Conservation (phyloP, 2,797 vertebrate genomes). For the Todus mexicanus region DNA sequence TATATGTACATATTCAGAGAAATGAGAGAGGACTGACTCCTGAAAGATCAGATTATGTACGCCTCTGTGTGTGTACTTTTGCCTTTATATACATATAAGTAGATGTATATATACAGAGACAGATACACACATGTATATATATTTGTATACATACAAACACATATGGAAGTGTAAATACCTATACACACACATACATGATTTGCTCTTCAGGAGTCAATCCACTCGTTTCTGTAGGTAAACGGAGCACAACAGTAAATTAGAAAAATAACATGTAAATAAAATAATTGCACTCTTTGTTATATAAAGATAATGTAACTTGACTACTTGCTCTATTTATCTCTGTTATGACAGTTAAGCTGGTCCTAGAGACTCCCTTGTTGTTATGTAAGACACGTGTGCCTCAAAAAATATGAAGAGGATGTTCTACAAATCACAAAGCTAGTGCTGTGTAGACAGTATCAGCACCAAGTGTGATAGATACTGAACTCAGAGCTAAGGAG, state of each 20-base stretch:
- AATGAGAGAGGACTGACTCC: neutral
- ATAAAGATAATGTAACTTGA: neutral
- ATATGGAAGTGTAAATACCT: neutral
- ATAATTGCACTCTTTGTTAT: neutral
- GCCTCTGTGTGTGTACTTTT: neutral
- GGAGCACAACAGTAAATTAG: neutral
- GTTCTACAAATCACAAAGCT: conserved; percentile 32
- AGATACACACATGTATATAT: neutral
- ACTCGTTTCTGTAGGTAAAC: neutral
- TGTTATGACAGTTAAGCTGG: neutral
- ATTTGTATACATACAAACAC: neutral
- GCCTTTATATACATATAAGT: neutral
- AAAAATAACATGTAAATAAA: neutral
- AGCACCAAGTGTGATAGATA: conserved; percentile 26
- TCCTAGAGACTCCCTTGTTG: neutral
- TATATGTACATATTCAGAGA: neutral
- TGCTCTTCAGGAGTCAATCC: neutral
- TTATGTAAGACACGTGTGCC: neutral
- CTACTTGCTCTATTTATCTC: neutral
- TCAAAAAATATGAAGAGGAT: neutral
- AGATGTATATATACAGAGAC: neutral
- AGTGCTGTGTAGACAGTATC: neutral
- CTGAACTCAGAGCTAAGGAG: conserved; percentile 45
- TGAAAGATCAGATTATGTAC: neutral
- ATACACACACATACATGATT: neutral